Percentiles rank a stretch among this genome's conserved stretches.
Conservation (phyloP, 2,888 invertebrate genomes). For the Embidobia sp. region DNA sequence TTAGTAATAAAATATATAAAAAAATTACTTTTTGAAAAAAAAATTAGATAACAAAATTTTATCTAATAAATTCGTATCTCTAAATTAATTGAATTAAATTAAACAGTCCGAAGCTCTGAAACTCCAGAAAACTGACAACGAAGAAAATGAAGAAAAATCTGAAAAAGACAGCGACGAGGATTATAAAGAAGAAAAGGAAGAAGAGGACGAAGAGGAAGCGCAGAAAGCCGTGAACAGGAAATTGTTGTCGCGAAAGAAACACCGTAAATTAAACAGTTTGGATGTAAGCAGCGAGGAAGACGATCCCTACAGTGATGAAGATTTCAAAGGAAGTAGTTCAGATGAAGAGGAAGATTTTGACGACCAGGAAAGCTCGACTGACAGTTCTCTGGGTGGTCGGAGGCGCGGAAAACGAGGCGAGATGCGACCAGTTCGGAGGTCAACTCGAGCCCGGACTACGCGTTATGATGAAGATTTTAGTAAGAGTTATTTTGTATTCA, state of each 20-base stretch:
- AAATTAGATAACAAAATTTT: too few species aligned
- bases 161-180: slow-evolving; percentile 78
- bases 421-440: slow-evolving; percentile 82
- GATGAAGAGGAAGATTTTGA: slow-evolving; percentile 84
- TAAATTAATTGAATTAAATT: too few species aligned
- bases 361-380: slow-evolving; percentile 83
- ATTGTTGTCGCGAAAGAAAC: slow-evolving; percentile 83
- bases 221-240: slow-evolving; percentile 76
- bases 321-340: slow-evolving; percentile 92
- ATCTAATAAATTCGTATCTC: too few species aligned
- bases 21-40: too few species aligned
- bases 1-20: neutral
- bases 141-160: slow-evolving; percentile 72
- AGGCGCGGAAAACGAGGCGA: slow-evolving; percentile 82
- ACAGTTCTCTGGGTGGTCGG: slow-evolving; percentile 82
- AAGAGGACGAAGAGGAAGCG: slow-evolving; percentile 73
- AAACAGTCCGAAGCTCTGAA: slow-evolving; percentile 71
- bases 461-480: slow-evolving; percentile 84
- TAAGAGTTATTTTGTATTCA: slow-evolving; percentile 74
- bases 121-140: slow-evolving; percentile 81
- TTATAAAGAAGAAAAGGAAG: slow-evolving; percentile 78
- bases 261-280: slow-evolving; percentile 89
- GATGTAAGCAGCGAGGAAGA: slow-evolving; percentile 92
- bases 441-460: slow-evolving; percentile 82
- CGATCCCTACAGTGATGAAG: slow-evolving; percentile 92